phyloP scores from a whole-genome alignment of 2,797 vertebrate genomes.

The Bradypodion ventrale region DNA sequence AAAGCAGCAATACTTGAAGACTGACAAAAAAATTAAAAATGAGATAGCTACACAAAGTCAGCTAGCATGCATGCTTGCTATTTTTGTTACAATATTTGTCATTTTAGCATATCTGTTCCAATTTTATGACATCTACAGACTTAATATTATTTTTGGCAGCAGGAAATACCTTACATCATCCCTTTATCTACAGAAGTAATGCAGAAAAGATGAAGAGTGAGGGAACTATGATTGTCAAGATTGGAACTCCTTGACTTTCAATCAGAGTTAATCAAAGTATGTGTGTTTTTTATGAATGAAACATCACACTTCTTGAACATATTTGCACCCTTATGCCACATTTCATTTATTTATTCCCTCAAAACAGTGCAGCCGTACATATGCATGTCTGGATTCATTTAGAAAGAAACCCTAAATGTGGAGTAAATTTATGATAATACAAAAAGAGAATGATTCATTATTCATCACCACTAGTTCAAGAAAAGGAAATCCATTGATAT shows the following conservation, averaged over 20 bases:
- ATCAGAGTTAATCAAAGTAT: neutral
- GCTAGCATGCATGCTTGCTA: neutral
- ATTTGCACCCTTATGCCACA: neutral
- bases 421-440: neutral
- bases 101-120: conserved; percentile 2
- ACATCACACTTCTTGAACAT: neutral
- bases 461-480: neutral
- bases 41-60: neutral
- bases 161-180: conserved; percentile 9
- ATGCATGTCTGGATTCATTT: conserved; percentile 14
- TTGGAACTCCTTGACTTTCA: neutral
- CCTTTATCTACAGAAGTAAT: conserved; percentile 10
- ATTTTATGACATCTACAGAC: conserved; percentile 1
- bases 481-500: neutral
- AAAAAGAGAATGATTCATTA: neutral
- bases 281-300: neutral
- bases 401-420: neutral
- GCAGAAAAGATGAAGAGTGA: conserved; percentile 4
- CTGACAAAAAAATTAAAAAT: neutral
- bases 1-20: neutral
- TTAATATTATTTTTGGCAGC: conserved; percentile 28
- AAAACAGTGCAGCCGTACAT: conserved; percentile 1
- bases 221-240: neutral
- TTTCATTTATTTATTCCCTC: neutral
- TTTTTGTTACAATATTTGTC: neutral